Evolutionary conservation across 2,888 invertebrate genomes (phyloP).

Genomic region (Cheilosia grossa): DNA sequence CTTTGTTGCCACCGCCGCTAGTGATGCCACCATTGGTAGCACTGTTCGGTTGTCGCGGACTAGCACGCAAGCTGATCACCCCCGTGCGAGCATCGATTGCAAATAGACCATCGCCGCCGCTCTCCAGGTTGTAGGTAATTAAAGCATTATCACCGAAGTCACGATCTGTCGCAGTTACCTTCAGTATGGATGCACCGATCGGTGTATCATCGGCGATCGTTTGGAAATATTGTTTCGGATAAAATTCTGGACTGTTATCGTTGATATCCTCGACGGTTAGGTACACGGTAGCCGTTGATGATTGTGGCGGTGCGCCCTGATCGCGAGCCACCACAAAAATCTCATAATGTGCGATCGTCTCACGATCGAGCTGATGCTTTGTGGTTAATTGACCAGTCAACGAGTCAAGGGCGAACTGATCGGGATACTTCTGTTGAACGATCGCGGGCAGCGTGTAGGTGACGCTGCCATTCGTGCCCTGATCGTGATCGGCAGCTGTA

Average conservation of each 20-base stretch:
- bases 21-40: constrained; percentile 20
- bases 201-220: constrained; percentile 88
- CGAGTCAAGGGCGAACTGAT: constrained; percentile 92
- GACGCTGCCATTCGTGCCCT: constrained; percentile 96
- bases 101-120: constrained; percentile 91
- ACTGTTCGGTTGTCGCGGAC: constrained; percentile 84
- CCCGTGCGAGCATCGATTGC: constrained; percentile 91
- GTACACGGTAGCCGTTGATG: constrained; percentile 94
- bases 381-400: constrained; percentile 93
- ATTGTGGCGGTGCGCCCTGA: constrained; percentile 94
- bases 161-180: constrained; percentile 91
- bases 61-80: constrained; percentile 88
- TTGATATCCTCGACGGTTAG: constrained; percentile 93
- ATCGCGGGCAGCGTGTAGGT: constrained; percentile 91
- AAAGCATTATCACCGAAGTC: constrained; percentile 95
- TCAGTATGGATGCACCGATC: constrained; percentile 84
- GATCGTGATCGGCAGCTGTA: constrained; percentile 95
- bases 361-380: constrained; percentile 91
- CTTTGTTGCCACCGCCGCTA: constrained; percentile 83
- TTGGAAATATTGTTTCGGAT: constrained; percentile 93
- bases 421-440: constrained; percentile 91
- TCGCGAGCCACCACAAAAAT: constrained; percentile 94
- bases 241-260: constrained; percentile 96
- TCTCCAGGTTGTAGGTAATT: constrained; percentile 90
- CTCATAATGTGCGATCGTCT: constrained; percentile 90